Base-by-base conservation (phyloP, 1,140 invertebrate genomes). In the Drosophila pachea region DNA sequence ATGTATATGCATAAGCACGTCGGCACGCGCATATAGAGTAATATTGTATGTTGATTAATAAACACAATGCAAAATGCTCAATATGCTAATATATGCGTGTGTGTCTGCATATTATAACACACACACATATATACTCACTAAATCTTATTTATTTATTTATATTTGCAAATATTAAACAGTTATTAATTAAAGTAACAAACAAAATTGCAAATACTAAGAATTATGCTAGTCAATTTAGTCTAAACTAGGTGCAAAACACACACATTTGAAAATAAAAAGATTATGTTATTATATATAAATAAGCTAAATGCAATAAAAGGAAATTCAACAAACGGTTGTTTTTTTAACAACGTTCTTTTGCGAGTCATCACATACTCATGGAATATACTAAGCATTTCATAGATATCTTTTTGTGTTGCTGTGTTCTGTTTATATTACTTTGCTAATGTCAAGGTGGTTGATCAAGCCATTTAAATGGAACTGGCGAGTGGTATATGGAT, bases 141-240 rank as follows among this genome's bases (percentile, higher is more conserved):
- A 22, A 3, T 42, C 11, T 14, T 32, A 55, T 55, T n/a, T 22
- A 22, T 22, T 22, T 22, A 22, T 22, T 22, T 22, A 22, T 22
- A 22, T 22, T 22, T 22, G 22, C 22, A 22, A 22, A 22, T 22
- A 32, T 42, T 42, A 42, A 42, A 55, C 22, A 14, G 53, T 32
- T 42, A 42, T 42, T 32, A 4, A 32, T 35, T 14, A 33, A 5
- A 31, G 9, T 31, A 8, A 29, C n/a, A 6, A 55, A 31, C 29
- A 42, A 7, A 16, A 42, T 14, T 43, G 40, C 54, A 7, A 56
- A 56, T 56, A 43, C 54, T 56, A 50, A 7, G 16, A n/a, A 32
- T 12, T 48, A 40, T 58, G 53, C 62, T 65, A 65, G 62, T 56
- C 42, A 65, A 65, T 65, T 56, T 65, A 65, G 62, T 55, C 35